These are phyloP conservation scores for Chymomyza procnemis DNA, from an alignment of 2,888 invertebrate genomes.

Conservation along the genomic window DNA sequence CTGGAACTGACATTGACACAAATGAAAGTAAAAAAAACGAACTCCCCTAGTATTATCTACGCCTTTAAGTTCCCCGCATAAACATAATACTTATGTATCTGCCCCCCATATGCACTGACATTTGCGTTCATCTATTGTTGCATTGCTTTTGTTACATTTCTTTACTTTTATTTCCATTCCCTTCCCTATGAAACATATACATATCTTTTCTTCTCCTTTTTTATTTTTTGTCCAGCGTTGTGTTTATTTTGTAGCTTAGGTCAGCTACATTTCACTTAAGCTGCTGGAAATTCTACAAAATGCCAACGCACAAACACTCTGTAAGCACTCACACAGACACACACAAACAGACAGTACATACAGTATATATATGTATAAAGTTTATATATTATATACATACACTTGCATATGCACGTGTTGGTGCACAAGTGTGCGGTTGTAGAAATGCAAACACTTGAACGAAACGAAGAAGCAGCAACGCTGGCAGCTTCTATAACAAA, in stretches of 20 bases:
- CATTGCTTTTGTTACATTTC: background rate
- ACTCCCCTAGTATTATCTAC: too few species aligned
- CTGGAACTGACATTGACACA: too few species aligned
- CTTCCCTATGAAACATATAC: background rate
- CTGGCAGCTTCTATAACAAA: slow-evolving; percentile 12
- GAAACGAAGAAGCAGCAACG: slow-evolving; percentile 16
- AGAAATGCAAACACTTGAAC: slow-evolving; percentile 70
- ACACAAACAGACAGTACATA: slow-evolving; percentile 13
- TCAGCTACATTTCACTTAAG: slow-evolving; percentile 76
- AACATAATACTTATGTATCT: background rate
- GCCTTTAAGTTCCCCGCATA: too few species aligned
- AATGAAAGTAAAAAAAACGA: too few species aligned
- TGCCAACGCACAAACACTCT: slow-evolving; percentile 50
- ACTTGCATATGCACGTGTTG: slow-evolving; percentile 2
- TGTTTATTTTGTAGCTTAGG: slow-evolving; percentile 73
- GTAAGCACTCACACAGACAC: slow-evolving; percentile 13
- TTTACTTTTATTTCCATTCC: background rate
- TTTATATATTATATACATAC: slow-evolving; percentile 9
- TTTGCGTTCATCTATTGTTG: slow-evolving; percentile 35
- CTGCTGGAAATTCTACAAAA: slow-evolving; percentile 43
- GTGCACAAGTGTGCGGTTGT: slow-evolving; percentile 52
- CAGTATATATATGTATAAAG: slow-evolving; percentile 3
- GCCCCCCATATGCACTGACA: slow-evolving; percentile 35
- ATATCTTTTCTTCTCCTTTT: background rate
- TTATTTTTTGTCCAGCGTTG: slow-evolving; percentile 5